Percentiles rank a stretch among this genome's conserved stretches.
These are phyloP conservation scores for Ectropis grisescens DNA, from an alignment of 1,140 invertebrate genomes.

Conservation along the genomic window DNA sequence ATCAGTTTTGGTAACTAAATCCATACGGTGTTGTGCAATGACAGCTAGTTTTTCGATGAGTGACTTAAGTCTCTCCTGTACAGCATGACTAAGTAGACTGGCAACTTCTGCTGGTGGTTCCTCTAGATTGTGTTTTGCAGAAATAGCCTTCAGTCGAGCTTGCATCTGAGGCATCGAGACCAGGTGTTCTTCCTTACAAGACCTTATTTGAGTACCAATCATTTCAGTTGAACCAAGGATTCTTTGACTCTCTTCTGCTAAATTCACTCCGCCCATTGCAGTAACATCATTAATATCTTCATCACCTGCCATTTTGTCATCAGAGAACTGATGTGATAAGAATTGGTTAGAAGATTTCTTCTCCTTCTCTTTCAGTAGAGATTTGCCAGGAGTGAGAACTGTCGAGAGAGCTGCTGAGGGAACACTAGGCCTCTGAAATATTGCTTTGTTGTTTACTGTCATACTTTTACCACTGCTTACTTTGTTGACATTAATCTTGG, in stretches of 20 bases:
- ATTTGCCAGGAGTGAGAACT: constrained; percentile 43
- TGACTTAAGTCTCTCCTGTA: constrained; percentile 93
- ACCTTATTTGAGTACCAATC: constrained; percentile 95
- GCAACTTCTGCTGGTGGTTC: constrained; percentile 92
- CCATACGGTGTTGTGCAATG: constrained; percentile 91
- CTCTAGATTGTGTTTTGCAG: constrained; percentile 85
- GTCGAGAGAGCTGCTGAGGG: constrained; percentile 28
- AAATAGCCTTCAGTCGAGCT: constrained; percentile 80
- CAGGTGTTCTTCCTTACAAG: constrained; percentile 95
- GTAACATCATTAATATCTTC: constrained; percentile 95
- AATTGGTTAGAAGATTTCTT: constrained; percentile 39
- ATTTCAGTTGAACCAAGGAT: constrained; percentile 96
- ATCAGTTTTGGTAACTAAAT: constrained; percentile 76
- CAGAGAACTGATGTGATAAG: constrained; percentile 33
- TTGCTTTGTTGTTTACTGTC: constrained; percentile 38
- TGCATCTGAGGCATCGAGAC: constrained; percentile 84
- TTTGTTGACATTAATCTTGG: constrained; percentile 39
- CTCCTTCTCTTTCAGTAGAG: constrained; percentile 47
- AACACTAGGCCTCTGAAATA: constrained; percentile 20
- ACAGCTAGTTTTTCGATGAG: constrained; percentile 93
- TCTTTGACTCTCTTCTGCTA: constrained; percentile 95
- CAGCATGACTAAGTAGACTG: constrained; percentile 93
- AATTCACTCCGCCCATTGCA: constrained; percentile 98
- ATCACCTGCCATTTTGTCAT: constrained; percentile 58
- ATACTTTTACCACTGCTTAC: constrained; percentile 29